Conservation (phyloP, 2,797 vertebrate species). For the Perodicticus potto region DNA sequence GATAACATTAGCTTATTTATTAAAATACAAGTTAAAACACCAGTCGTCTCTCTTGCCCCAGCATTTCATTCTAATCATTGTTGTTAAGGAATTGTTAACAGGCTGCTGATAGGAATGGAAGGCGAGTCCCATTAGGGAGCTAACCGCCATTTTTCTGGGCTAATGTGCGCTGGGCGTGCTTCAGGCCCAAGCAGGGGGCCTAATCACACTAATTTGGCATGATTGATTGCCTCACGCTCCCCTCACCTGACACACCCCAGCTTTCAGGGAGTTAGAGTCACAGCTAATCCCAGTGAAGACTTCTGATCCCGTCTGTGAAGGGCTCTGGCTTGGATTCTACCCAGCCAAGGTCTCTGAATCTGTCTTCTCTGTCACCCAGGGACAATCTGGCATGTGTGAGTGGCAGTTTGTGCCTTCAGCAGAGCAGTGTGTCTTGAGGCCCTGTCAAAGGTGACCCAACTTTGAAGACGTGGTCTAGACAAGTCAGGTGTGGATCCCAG, state of each 20-base stretch:
- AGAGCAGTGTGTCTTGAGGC: rapidly evolving
- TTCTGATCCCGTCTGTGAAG: neutral
- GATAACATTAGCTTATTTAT: slow-evolving; percentile 80
- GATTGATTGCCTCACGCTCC: neutral
- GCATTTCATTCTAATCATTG: slow-evolving; percentile 53
- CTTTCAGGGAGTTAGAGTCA: neutral
- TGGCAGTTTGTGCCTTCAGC: neutral
- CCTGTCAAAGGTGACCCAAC: neutral
- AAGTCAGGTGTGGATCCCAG: neutral
- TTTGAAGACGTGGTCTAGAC: neutral
- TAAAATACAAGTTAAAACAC: slow-evolving; percentile 65
- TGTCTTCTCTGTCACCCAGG: neutral
- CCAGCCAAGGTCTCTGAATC: neutral
- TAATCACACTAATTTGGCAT: neutral
- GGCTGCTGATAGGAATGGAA: slow-evolving; percentile 40
- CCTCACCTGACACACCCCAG: too few relatives aligned
- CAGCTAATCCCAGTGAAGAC: neutral
- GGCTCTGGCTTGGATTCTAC: neutral
- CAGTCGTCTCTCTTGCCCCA: neutral
- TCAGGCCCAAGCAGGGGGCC: neutral
- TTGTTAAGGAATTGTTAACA: slow-evolving; percentile 69
- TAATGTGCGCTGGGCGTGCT: rapidly evolving
- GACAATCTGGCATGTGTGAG: neutral
- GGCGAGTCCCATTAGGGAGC: slow-evolving; percentile 13
- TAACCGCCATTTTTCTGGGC: neutral